Conservation (phyloP, 2,113 vertebrate species). For the Chaetodon auriga region DNA sequence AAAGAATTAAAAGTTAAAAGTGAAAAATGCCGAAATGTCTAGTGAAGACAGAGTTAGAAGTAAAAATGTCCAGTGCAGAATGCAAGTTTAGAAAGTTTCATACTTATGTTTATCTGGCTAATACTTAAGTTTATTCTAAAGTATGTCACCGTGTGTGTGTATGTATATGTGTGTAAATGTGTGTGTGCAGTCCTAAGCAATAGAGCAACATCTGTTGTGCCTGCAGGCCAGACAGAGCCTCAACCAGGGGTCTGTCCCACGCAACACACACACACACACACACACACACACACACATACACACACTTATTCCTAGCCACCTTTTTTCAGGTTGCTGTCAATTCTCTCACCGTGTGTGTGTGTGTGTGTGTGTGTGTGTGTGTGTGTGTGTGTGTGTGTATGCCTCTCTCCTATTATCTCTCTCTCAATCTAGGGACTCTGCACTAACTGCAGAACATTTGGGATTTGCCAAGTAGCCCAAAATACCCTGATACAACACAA, state of each 20-base stretch:
- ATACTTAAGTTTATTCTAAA: background rate
- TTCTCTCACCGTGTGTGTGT: slow-evolving; percentile 5
- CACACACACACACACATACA: slow-evolving; percentile 18
- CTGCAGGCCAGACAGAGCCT: slow-evolving; percentile 41
- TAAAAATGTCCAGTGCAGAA: too few species aligned
- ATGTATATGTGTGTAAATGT: background rate
- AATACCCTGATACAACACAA: background rate
- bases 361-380: slow-evolving; percentile 5
- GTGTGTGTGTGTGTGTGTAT: background rate
- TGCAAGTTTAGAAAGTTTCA: too few species aligned
- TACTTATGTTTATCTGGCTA: too few species aligned
- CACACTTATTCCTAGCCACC: slow-evolving; percentile 1
- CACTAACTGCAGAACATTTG: slow-evolving; percentile 30
- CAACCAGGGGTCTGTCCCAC: slow-evolving; percentile 48
- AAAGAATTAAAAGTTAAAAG: too few species aligned
- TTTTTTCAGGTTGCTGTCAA: slow-evolving; percentile 37
- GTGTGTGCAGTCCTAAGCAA: slow-evolving; percentile 23
- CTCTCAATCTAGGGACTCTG: slow-evolving; percentile 24
- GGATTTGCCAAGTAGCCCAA: slow-evolving; percentile 39
- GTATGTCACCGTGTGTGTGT: background rate
- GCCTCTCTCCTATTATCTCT: slow-evolving; percentile 8
- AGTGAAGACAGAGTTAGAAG: too few species aligned
- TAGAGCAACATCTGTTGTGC: slow-evolving; percentile 70
- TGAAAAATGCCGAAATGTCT: too few species aligned
- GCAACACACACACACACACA: slow-evolving; percentile 18